Evolutionary conservation across 2,888 invertebrate species (phyloP), one percentile per base, ranked within the genome.

Genomic region (Entomobrya multifasciata): DNA sequence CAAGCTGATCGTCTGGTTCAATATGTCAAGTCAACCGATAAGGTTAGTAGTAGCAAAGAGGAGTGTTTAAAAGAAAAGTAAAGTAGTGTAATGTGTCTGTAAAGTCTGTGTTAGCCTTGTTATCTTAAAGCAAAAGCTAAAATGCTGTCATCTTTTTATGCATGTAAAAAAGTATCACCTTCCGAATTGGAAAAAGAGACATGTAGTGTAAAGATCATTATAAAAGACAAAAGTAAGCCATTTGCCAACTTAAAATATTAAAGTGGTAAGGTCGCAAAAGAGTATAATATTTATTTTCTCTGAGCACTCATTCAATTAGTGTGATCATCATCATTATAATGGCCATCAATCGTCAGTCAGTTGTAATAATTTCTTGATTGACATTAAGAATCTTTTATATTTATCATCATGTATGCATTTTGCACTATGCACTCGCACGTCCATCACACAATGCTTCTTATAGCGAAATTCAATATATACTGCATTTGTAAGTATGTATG

Each of bases 61-160:
- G 30, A 20, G 52, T 49, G n/a, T n/a, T 36, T 36, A 36, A 36
- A 4, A 36, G 55, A 55, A 70, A 70, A 74, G 74, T 74, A 74
- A 74, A 70, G 70, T 70, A 70, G 70, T 70, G 70, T 70, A 70
- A 70, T 70, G 70, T 70, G 70, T 70, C 70, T 70, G 70, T 70
- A 25, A n/a, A 22, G 25, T 52, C 52, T 30, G 25, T 36, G 36
- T 36, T 36, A 36, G 36, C 67, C 44, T 13, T 67, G 52, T 11
- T 22, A 36, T 57, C 25, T 57, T 20, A 13, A n/a, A 52, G 52
- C 27, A 36, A 13, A 49, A 70, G 4, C 47, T 5, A 44, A 41
- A 20, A 22, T 44, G 13, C 10, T 67, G 27, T 20, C n/a, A 10
- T 10, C 41, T 17, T 36, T 4, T 17, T 65, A 8, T 36, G 36